phyloP scores from a whole-genome alignment of 2,888 invertebrate genomes.

The Nymphalis polychloros region DNA sequence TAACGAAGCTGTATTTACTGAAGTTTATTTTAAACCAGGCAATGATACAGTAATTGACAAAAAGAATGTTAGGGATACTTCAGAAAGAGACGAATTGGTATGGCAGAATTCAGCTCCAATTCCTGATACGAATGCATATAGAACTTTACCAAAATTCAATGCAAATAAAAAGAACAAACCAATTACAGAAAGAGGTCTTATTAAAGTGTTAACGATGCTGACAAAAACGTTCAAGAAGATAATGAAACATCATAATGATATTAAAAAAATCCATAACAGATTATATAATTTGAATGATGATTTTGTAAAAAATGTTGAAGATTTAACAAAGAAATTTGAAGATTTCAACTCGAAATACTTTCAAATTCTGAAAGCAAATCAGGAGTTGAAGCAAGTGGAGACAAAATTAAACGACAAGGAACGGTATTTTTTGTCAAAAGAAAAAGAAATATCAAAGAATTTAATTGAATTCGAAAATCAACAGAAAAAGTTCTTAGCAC shows the following conservation, averaged over 20 bases:
- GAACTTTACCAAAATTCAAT: conserved; percentile 52
- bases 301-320: conserved; percentile 52
- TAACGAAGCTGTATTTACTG: conserved; percentile 51
- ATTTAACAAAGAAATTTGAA: conserved; percentile 54
- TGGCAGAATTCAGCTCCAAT: conserved; percentile 57
- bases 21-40: conserved; percentile 44
- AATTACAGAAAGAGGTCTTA: conserved; percentile 63
- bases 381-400: conserved; percentile 53
- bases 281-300: conserved; percentile 54
- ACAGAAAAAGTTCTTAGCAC: conserved; percentile 66
- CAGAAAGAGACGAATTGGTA: conserved; percentile 52
- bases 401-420: conserved; percentile 51
- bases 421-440: conserved; percentile 53
- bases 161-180: conserved; percentile 49
- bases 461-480: conserved; percentile 65
- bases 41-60: conserved; percentile 46
- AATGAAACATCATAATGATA: conserved; percentile 66
- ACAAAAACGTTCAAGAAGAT: conserved; percentile 72
- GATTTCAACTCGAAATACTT: conserved; percentile 64
- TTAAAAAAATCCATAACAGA: conserved; percentile 60
- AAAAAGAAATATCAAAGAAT: conserved; percentile 57
- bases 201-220: conserved; percentile 68
- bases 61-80: conserved; percentile 49
- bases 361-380: conserved; percentile 52
- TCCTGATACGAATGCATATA: conserved; percentile 51